Evolutionary conservation across 2,888 invertebrate genomes (phyloP).

Genomic region (Pseudococcus longispinus): DNA sequence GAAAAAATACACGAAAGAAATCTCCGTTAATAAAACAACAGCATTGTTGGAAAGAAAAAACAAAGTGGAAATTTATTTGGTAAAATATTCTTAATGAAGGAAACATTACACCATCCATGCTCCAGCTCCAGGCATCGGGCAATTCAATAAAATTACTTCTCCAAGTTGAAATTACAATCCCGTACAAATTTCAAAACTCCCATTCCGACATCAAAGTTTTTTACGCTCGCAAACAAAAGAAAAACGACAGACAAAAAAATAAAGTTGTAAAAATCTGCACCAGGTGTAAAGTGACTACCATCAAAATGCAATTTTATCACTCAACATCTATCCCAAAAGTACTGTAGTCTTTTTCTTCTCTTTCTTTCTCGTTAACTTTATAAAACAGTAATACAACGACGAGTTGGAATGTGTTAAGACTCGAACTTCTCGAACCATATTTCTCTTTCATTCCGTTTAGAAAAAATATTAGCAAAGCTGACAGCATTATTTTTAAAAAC

Average conservation of each 20-base stretch:
- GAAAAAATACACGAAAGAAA: neutral
- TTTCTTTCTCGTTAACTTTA: constrained; percentile 8
- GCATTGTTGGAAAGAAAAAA: neutral
- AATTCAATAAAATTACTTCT: constrained; percentile 3
- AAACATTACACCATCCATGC: neutral
- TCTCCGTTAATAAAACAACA: neutral
- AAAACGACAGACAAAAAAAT: constrained; percentile 14
- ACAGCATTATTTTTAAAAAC: constrained; percentile 19
- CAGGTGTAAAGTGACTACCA: constrained; percentile 32
- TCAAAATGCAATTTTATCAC: constrained; percentile 45
- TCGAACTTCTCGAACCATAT: constrained; percentile 8
- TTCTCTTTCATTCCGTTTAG: constrained; percentile 8
- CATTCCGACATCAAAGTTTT: neutral
- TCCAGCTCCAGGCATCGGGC: neutral
- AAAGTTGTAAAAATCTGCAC: constrained; percentile 40
- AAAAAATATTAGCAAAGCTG: constrained; percentile 35
- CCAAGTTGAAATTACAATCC: neutral
- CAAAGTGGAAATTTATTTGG: neutral
- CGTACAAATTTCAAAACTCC: constrained; percentile 6
- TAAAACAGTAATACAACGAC: constrained; percentile 22
- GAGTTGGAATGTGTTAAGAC: constrained; percentile 22
- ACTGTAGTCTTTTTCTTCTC: neutral
- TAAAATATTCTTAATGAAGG: neutral
- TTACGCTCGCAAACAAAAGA: neutral
- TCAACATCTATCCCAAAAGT: constrained; percentile 24